Conservation (phyloP, 2,888 invertebrate species). For the Caenorhabditis macrosperma region DNA sequence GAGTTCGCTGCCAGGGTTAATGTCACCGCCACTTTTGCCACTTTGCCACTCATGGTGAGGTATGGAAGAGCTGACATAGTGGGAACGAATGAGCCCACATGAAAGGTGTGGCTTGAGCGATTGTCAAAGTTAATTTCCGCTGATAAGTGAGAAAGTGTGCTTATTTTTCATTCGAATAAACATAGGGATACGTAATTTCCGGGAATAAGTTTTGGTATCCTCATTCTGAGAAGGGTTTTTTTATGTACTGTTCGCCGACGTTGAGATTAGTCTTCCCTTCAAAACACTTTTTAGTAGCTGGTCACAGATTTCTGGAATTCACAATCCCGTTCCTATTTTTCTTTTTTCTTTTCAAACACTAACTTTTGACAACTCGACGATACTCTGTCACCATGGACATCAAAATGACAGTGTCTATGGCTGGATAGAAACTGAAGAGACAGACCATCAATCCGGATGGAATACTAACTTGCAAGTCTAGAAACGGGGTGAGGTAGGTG, state of each 20-base stretch:
- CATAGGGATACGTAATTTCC: too few species aligned
- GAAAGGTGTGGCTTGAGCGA: too few species aligned
- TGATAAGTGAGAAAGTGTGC: background rate
- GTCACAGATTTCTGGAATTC: background rate
- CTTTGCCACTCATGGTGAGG: background rate
- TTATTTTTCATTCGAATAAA: too few species aligned
- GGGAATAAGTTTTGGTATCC: too few species aligned
- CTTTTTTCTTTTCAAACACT: too few species aligned
- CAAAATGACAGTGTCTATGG: background rate
- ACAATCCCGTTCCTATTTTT: background rate
- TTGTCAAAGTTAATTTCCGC: too few species aligned
- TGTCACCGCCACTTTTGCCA: slow-evolving; percentile 1
- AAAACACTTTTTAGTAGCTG: too few species aligned
- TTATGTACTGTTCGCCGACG: too few species aligned
- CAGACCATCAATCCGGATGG: background rate
- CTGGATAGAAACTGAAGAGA: slow-evolving; percentile 12
- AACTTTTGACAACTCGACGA: background rate
- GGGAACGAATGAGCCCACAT: too few species aligned
- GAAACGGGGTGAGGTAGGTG: background rate
- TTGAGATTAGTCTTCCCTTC: too few species aligned
- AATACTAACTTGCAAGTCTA: background rate
- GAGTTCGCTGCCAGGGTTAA: background rate
- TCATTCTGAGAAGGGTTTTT: too few species aligned
- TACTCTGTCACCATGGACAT: background rate
- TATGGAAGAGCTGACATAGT: background rate